These are phyloP conservation scores for Chouioia cunea DNA, from an alignment of 2,888 invertebrate genomes.

Conservation along the genomic window DNA sequence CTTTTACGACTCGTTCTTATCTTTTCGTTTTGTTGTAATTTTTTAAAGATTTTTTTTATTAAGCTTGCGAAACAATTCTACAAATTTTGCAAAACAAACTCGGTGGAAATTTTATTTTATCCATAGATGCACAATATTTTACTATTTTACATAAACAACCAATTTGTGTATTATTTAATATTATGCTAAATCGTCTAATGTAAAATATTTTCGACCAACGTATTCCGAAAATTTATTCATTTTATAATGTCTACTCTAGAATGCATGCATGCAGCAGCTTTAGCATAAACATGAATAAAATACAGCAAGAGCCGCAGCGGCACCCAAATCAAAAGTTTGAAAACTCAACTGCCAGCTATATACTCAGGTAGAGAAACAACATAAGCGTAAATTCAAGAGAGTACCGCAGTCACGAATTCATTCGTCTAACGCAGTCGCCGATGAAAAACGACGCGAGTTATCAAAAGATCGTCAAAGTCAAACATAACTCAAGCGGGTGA, in stretches of 20 bases:
- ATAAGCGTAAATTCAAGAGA: no score
- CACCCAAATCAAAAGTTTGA: no score
- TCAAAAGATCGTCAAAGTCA: constrained; percentile 14
- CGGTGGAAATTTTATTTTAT: no score
- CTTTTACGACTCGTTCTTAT: constrained; percentile 29
- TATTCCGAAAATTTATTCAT: background rate
- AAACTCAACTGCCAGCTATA: no score
- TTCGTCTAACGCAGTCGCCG: background rate
- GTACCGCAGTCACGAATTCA: no score
- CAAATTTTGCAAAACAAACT: no score
- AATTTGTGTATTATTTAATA: background rate
- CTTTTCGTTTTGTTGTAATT: background rate
- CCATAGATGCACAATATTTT: no score
- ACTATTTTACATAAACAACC: no score
- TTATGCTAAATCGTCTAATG: constrained; percentile 7
- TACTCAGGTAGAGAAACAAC: no score
- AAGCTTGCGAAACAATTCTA: no score
- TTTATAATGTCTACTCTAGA: constrained; percentile 13
- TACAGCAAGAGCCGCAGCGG: background rate
- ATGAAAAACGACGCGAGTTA: background rate
- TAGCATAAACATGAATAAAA: constrained; percentile 30
- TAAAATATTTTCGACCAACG: constrained; percentile 7
- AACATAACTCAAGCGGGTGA: background rate
- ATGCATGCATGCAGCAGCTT: constrained; percentile 27
- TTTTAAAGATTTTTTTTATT: no score